Conservation (phyloP, 2,113 vertebrate genomes). For the Xyliphius kryptos region DNA sequence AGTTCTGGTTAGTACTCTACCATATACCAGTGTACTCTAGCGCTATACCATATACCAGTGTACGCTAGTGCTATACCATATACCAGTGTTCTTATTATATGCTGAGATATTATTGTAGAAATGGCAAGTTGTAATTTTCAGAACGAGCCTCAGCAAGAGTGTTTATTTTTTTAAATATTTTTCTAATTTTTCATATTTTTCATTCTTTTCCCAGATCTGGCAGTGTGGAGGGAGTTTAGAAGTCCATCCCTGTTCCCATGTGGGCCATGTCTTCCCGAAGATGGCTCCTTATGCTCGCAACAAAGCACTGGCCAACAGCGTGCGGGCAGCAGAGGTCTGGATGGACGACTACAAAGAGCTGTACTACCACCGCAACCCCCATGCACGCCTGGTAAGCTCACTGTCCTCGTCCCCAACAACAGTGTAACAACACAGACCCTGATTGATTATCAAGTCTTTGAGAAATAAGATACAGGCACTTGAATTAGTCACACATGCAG, state of each 20-base stretch:
- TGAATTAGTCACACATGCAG: neutral
- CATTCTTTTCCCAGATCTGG: constrained; percentile 77
- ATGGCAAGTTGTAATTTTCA: too few species aligned
- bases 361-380: constrained; percentile 90
- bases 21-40: too few species aligned
- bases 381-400: constrained; percentile 79
- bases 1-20: too few species aligned
- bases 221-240: constrained; percentile 94
- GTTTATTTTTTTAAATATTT: too few species aligned
- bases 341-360: constrained; percentile 90
- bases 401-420: neutral
- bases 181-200: neutral
- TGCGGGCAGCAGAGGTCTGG: constrained; percentile 95
- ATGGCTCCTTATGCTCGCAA: constrained; percentile 88
- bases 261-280: too few species aligned
- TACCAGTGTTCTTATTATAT: too few species aligned
- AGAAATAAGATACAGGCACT: constrained; percentile 25
- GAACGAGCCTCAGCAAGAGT: too few species aligned
- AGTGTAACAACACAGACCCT: constrained; percentile 4
- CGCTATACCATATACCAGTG: too few species aligned
- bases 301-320: constrained; percentile 92
- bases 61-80: too few species aligned
- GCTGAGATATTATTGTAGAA: too few species aligned
- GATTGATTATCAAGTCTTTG: constrained; percentile 24
- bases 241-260: too few species aligned